Evolutionary conservation across 2,113 vertebrate genomes (phyloP).

Genomic region (Melospiza melodia): DNA sequence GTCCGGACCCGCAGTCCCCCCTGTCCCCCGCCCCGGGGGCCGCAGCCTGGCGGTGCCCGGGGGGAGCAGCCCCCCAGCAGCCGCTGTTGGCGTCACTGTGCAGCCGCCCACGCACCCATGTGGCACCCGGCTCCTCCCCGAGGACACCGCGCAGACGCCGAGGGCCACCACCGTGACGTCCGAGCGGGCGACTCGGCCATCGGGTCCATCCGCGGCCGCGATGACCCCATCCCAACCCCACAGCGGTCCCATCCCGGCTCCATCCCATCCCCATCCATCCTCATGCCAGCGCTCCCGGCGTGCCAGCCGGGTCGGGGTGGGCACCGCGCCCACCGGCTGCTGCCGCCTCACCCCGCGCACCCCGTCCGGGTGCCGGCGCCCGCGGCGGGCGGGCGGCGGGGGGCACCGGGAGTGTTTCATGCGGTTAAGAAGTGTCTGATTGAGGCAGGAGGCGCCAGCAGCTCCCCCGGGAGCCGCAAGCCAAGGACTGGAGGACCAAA

Average conservation of each 20-base stretch:
- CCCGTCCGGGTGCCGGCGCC: slow-evolving; percentile 35
- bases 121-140: neutral
- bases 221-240: neutral
- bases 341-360: slow-evolving; percentile 17
- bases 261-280: neutral
- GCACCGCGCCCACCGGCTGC: neutral
- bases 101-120: neutral
- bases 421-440: slow-evolving; percentile 84
- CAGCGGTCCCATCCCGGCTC: neutral
- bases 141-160: neutral
- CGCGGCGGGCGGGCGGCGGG: slow-evolving; percentile 11
- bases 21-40: neutral
- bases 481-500: slow-evolving; percentile 88
- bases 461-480: slow-evolving; percentile 83
- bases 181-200: neutral
- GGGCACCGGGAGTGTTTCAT: slow-evolving; percentile 69
- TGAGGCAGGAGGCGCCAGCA: slow-evolving; percentile 88
- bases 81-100: neutral
- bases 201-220: too few species aligned
- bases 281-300: neutral
- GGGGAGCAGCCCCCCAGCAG: neutral
- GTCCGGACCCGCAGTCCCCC: fast-evolving
- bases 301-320: neutral
- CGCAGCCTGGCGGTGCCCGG: neutral
- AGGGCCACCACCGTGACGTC: neutral